Evolutionary conservation across 2,113 vertebrate species (phyloP).

Genomic region (Arothron firmamentum): DNA sequence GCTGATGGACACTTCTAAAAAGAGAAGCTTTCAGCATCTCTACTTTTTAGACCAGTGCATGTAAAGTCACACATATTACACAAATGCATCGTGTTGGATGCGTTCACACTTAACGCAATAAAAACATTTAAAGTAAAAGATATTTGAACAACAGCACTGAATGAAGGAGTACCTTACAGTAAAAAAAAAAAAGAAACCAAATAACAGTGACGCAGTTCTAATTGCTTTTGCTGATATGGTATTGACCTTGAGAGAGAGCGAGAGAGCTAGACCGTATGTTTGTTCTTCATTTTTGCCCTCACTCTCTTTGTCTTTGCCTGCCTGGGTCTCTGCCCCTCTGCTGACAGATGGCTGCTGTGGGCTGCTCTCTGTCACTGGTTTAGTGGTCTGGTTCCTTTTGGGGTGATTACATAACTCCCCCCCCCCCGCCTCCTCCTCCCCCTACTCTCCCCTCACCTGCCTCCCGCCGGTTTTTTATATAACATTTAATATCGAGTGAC

Average conservation of each 20-base stretch:
- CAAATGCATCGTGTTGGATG: too few relatives aligned
- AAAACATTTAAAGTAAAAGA: too few relatives aligned
- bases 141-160: too few relatives aligned
- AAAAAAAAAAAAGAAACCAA: too few relatives aligned
- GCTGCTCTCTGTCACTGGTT: slow-evolving; percentile 58
- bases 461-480: slow-evolving; percentile 48
- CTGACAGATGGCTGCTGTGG: slow-evolving; percentile 62
- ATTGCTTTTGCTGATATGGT: too few relatives aligned
- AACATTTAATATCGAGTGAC: slow-evolving; percentile 29
- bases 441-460: slow-evolving; percentile 23
- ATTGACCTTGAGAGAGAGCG: not conserved
- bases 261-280: not conserved
- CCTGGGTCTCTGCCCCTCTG: slow-evolving; percentile 17
- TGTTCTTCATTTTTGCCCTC: not conserved
- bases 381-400: slow-evolving; percentile 64
- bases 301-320: not conserved
- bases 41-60: too few relatives aligned
- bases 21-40: too few relatives aligned
- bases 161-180: too few relatives aligned
- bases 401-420: slow-evolving; percentile 61
- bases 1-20: too few relatives aligned
- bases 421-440: slow-evolving; percentile 25
- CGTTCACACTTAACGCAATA: too few relatives aligned
- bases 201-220: too few relatives aligned
- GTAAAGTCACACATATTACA: too few relatives aligned